Evolutionary conservation across 2,797 vertebrate genomes (phyloP).

Genomic region (Sebastes variabilis): DNA sequence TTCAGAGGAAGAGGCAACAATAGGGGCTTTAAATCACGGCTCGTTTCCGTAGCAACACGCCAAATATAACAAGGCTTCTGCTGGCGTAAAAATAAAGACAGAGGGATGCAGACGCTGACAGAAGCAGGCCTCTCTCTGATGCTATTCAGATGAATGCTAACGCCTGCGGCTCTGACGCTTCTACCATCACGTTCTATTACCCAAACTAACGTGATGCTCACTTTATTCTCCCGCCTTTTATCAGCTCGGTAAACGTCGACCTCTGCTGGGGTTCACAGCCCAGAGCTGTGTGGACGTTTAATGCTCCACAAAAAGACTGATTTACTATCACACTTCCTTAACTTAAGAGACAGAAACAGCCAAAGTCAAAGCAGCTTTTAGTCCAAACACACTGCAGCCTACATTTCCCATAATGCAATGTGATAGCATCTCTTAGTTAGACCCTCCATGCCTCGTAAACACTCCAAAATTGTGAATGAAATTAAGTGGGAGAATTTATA

Average conservation of each 20-base stretch:
- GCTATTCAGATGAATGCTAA: neutral
- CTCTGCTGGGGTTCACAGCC: no score
- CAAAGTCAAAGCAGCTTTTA: no score
- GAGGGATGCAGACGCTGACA: constrained; percentile 2
- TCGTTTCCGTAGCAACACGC: constrained; percentile 69
- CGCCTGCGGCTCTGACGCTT: neutral
- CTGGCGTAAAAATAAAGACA: constrained; percentile 24
- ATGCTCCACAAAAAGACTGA: neutral
- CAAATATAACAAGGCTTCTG: constrained; percentile 60
- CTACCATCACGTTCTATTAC: neutral
- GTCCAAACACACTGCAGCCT: neutral
- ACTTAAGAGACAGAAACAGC: no score
- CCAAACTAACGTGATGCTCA: no score
- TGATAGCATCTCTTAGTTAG: neutral
- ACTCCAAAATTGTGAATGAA: neutral
- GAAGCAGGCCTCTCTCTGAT: constrained; percentile 12
- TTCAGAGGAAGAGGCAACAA: constrained; percentile 20
- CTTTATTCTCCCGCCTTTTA: neutral
- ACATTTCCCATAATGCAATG: neutral
- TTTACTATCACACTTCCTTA: no score
- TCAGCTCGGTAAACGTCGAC: neutral
- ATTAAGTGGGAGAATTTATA: neutral
- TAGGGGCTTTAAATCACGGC: constrained; percentile 39
- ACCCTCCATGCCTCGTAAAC: neutral
- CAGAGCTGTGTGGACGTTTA: neutral